Conservation (phyloP, 2,797 vertebrate species). For the Hydrolagus colliei region DNA sequence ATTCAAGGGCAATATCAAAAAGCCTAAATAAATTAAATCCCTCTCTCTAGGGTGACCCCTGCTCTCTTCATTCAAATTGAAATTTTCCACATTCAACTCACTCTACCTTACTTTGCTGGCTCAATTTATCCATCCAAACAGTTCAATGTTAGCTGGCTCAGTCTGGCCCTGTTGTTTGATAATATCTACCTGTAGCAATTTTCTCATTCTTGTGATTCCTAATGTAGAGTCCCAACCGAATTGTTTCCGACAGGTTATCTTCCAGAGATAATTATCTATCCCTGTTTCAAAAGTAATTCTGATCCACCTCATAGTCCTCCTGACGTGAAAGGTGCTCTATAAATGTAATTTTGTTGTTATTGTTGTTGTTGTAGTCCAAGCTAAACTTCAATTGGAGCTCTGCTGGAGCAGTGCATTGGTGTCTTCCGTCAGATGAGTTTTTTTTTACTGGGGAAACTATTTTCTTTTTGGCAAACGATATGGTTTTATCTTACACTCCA, state of each 20-base stretch:
- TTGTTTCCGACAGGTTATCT: constrained; percentile 13
- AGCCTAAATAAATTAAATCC: background rate
- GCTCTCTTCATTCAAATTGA: background rate
- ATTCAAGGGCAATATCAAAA: background rate
- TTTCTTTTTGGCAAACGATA: no score
- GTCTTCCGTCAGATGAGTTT: no score
- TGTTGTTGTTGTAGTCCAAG: no score
- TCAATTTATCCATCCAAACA: no score
- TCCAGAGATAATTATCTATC: background rate
- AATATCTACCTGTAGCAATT: background rate
- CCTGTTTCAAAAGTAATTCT: background rate
- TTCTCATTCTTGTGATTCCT: background rate
- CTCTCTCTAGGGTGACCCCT: background rate
- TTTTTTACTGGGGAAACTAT: no score
- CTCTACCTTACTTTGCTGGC: background rate
- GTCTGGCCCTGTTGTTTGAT: background rate
- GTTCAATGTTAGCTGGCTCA: background rate
- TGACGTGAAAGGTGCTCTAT: no score
- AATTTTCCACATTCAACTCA: background rate
- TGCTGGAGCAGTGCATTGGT: no score
- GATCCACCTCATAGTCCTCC: background rate
- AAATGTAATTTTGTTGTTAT: no score
- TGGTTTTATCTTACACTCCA: no score
- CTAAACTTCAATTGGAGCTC: no score
- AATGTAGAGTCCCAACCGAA: background rate